These are phyloP conservation scores for Eupleurogrammus muticus DNA, from an alignment of 2,797 vertebrate species.

Conservation along the genomic window DNA sequence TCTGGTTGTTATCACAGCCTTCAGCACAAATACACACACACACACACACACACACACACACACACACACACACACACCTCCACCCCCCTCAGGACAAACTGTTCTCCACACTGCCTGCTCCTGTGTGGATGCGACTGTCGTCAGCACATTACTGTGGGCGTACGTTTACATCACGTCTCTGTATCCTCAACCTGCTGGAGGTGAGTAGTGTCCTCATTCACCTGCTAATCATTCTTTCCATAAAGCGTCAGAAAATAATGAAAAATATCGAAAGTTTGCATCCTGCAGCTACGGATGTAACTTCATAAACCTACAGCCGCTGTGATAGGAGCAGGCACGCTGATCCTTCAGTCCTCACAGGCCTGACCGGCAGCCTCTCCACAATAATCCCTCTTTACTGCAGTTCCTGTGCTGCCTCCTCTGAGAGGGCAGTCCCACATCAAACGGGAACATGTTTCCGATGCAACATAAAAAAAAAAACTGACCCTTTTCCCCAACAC, in stretches of 20 bases:
- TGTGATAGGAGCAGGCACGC: constrained; percentile 4
- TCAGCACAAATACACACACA: too few relatives aligned
- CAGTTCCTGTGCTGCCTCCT: constrained; percentile 38
- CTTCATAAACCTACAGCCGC: not conserved
- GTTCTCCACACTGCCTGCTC: too few relatives aligned
- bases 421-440: constrained; percentile 45
- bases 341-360: constrained; percentile 7
- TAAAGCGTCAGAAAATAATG: too few relatives aligned
- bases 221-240: too few relatives aligned
- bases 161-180: not conserved
- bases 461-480: constrained; percentile 45
- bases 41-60: too few relatives aligned
- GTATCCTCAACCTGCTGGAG: not conserved
- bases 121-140: not conserved
- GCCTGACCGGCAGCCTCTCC: constrained; percentile 26
- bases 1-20: too few relatives aligned
- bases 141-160: not conserved
- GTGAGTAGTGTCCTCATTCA: not conserved
- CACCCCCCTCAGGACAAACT: too few relatives aligned
- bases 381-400: constrained; percentile 55
- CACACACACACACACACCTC: too few relatives aligned
- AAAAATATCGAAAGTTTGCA: not conserved
- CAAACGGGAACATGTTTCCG: constrained; percentile 45
- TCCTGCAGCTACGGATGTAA: not conserved
- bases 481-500: not conserved